phyloP scores from a whole-genome alignment of 2,888 invertebrate species.

The Noctua fimbriata region DNA sequence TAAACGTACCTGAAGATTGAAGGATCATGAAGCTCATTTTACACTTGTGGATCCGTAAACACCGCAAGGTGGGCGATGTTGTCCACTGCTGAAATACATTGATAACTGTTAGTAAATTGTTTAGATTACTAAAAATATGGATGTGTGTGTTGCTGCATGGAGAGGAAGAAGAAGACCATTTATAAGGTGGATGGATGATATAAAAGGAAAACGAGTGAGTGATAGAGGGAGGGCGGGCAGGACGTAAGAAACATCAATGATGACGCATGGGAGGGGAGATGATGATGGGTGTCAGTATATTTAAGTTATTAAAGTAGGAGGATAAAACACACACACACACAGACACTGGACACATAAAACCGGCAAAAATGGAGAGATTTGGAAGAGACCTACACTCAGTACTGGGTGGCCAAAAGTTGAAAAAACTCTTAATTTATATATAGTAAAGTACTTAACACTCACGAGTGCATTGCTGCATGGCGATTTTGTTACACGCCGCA shows the following conservation, averaged over 20 bases:
- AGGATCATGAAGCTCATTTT: background rate
- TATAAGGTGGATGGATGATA: background rate
- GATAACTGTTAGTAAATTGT: background rate
- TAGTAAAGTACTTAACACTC: conserved; percentile 7
- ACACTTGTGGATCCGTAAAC: background rate
- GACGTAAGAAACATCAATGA: background rate
- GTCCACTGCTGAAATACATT: conserved; percentile 31
- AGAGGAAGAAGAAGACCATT: background rate
- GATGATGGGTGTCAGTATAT: background rate
- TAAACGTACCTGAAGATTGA: background rate
- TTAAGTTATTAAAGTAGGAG: background rate
- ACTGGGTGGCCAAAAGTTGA: background rate
- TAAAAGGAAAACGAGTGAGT: background rate
- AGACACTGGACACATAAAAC: too few species aligned
- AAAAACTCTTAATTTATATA: background rate
- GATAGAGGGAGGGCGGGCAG: background rate
- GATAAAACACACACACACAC: too few species aligned
- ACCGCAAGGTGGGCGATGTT: conserved; percentile 4
- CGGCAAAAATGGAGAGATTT: background rate
- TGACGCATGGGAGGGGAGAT: background rate
- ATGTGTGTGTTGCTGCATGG: background rate
- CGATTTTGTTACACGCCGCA: conserved; percentile 37
- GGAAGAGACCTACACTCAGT: too few species aligned
- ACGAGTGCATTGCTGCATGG: conserved; percentile 29
- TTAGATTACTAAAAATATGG: background rate